Evolutionary conservation across 2,797 vertebrate genomes (phyloP), one percentile per base, ranked within the genome.

Genomic region (Sebastes trivittatus): DNA sequence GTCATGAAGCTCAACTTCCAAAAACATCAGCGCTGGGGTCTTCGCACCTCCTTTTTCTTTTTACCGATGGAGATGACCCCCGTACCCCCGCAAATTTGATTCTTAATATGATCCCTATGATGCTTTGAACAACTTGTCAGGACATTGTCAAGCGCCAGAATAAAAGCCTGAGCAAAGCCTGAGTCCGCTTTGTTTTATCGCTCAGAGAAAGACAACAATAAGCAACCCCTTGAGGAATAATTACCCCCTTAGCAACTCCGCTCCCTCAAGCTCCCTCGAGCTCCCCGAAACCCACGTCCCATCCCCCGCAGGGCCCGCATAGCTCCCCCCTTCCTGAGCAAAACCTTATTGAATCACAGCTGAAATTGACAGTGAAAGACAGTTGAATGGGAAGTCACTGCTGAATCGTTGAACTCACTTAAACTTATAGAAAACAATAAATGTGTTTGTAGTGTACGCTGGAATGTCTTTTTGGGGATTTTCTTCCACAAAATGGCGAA

Each of bases 1-100:
- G 96, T 97, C 96, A 96, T 91, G 94, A 93, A 92, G 92, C 92
- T 84, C 90, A 88, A 91, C 88, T 85, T 93, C 81, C 87, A 94
- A 92, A 58, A 94, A 93, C 88, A 93, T 91, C 81, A 84, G 85
- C 25, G 54, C 80, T 10, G 66, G 73, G 80, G 70, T 75, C 78
- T 81, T 88, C 75, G 32, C 64, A 27, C 22, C 58, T 72, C 84
- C 7, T 18, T 69, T 84, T 83, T 78, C 78, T 16, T 85, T 82
- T 77, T 77, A 81, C 84, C 77, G 88, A 89, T 30, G 80, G 73
- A 64, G 76, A 84, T 94, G 94, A 95, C 91, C 46, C 72, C 11
- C 64, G 38, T 52, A 16, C 27, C 63, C 23, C 16, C 62, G 32
- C 87, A 82, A 71, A 76, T 79, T 23, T 86, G 89, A 92, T 90